Conservation (phyloP, 2,113 vertebrate genomes). For the Tautogolabrus adspersus region DNA sequence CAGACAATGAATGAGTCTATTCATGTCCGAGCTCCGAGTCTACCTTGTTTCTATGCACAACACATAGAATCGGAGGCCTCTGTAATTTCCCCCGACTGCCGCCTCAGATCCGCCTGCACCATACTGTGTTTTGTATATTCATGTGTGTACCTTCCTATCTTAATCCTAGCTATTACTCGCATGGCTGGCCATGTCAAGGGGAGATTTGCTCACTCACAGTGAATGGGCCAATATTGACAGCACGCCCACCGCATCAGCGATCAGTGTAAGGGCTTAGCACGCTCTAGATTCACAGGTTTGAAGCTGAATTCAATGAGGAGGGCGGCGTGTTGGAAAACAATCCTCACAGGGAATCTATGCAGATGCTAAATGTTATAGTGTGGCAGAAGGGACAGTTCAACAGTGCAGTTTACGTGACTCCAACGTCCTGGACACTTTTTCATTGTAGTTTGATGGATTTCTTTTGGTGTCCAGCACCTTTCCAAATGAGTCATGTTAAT, state of each 20-base stretch:
- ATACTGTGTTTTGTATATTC: slow-evolving; percentile 77
- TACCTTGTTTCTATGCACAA: slow-evolving; percentile 49
- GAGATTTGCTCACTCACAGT: slow-evolving; percentile 80
- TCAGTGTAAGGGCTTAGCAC: slow-evolving; percentile 72
- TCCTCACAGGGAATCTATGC: slow-evolving; percentile 65
- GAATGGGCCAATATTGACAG: slow-evolving; percentile 83
- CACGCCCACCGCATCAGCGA: slow-evolving; percentile 74
- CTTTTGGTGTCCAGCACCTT: neutral
- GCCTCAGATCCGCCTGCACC: slow-evolving; percentile 47
- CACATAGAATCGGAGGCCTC: slow-evolving; percentile 46
- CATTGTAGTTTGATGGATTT: neutral
- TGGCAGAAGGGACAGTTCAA: slow-evolving; percentile 43
- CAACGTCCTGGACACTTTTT: neutral
- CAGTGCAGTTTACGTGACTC: neutral
- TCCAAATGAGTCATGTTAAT: neutral
- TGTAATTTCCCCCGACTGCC: slow-evolving; percentile 61
- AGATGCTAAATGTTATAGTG: slow-evolving; percentile 61
- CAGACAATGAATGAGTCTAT: slow-evolving; percentile 53
- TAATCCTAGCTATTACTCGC: slow-evolving; percentile 83
- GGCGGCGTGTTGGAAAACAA: slow-evolving; percentile 61
- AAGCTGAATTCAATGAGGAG: slow-evolving; percentile 52
- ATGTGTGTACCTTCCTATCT: slow-evolving; percentile 82
- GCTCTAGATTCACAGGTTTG: slow-evolving; percentile 51
- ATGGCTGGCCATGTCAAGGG: slow-evolving; percentile 80
- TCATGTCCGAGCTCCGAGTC: slow-evolving; percentile 63